Evolutionary conservation across 2,888 invertebrate genomes (phyloP).

Genomic region (Schizotus pectinicornis): DNA sequence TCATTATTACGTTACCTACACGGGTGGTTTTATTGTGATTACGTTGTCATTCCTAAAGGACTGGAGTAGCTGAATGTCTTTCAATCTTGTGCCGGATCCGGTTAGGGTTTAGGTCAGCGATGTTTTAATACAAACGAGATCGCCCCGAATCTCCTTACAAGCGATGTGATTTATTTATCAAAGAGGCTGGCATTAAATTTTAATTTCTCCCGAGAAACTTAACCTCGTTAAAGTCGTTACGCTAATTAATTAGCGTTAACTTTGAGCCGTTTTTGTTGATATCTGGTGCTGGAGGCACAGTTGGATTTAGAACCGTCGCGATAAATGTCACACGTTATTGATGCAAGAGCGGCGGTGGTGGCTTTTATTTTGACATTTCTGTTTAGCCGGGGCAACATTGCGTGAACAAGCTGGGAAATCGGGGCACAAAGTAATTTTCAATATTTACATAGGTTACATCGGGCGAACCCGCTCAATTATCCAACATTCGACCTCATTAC

Average conservation of each 20-base stretch:
- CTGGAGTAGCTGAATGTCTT: slow-evolving; percentile 30
- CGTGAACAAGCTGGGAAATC: slow-evolving; percentile 10
- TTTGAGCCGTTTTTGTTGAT: too few relatives aligned
- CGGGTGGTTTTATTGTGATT: slow-evolving; percentile 47
- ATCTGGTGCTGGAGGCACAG: too few relatives aligned
- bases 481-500: slow-evolving; percentile 1
- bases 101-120: slow-evolving; percentile 33
- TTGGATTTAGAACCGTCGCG: slow-evolving; percentile 2
- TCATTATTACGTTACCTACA: slow-evolving; percentile 45
- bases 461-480: slow-evolving; percentile 4
- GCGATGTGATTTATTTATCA: slow-evolving; percentile 21
- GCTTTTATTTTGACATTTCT: slow-evolving; percentile 19
- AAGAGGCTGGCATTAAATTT: slow-evolving; percentile 2
- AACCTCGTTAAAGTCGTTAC: slow-evolving; percentile 4
- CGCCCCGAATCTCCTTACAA: slow-evolving; percentile 13
- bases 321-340: slow-evolving; percentile 20
- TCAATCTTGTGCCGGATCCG: slow-evolving; percentile 32
- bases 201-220: background rate
- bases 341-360: slow-evolving; percentile 8
- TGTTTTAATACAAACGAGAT: slow-evolving; percentile 27
- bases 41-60: slow-evolving; percentile 37
- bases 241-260: too few relatives aligned
- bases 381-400: slow-evolving; percentile 8
- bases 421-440: slow-evolving; percentile 1
- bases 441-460: background rate